Evolutionary conservation across 2,113 vertebrate species (phyloP), one percentile per base, ranked within the genome.

Genomic region (Chauna torquata): DNA sequence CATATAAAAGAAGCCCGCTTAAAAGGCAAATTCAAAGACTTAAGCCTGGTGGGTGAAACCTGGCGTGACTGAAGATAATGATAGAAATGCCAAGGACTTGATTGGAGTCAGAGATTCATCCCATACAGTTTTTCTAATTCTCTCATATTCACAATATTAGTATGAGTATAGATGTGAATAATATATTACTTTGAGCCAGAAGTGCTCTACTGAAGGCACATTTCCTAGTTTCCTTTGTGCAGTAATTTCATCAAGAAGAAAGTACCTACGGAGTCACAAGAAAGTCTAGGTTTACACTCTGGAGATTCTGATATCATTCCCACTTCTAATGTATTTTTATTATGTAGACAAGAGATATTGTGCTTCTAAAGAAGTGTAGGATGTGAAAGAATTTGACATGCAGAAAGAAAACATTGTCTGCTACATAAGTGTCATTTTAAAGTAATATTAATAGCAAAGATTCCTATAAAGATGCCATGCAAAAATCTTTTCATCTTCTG

Each of bases 21-120:
- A 89, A 91, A 91, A 92, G 81, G 79, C 30, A 86, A 92, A 90
- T 45, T 94, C 47, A 64, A 69, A 92, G 88, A 66, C 84, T 91
- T 82, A 88, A 89, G 77, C 78, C 74, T 49, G 23, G 11, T 66
- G 61, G 24, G 62, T 47, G 45, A 92, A 95, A 86, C 13, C 52
- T 64, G n/a, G 28, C 38, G 82, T 52, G 54, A 68, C n/a, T 74
- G 32, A 86, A 89, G 49, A 49, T 82, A 61, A 25, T 23, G 34
- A 75, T 20, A 80, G 23, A 93, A 82, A 30, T 79, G 59, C 34
- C 34, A 38, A 4, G 12, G 45, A 32, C 40, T 89, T 87, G 45
- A 22, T 0, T 82, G 42, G 44, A 90, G 36, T 64, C 58, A 69
- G 49, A 27, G 45, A 65, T 90, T 95, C 38, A 82, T 27, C 25